phyloP scores from a whole-genome alignment of 2,797 vertebrate species.

The Anisognathus igniventris region DNA sequence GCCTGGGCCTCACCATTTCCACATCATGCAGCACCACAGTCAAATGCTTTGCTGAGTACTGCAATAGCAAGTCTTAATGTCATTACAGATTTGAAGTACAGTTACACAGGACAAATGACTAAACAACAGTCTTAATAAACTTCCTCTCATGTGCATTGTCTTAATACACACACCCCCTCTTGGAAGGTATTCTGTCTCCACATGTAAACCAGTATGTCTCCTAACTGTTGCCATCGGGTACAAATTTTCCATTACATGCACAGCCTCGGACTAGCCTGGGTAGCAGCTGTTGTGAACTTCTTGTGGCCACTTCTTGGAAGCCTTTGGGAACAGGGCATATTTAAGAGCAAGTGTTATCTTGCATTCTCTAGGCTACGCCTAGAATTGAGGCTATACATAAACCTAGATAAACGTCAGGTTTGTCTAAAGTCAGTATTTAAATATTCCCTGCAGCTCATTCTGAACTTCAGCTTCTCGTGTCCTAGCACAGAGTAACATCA shows the following conservation, averaged over 20 bases:
- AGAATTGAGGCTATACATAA: not conserved
- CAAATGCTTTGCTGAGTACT: not conserved
- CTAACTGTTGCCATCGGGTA: not conserved
- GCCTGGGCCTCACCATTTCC: not conserved
- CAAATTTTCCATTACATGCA: not conserved
- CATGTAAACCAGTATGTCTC: not conserved
- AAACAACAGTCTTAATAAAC: not conserved
- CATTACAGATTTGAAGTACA: not conserved
- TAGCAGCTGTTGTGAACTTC: not conserved
- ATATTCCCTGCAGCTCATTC: not conserved
- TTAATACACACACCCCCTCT: not conserved
- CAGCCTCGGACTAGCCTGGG: accelerated
- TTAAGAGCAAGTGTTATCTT: not conserved
- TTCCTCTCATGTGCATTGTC: not conserved
- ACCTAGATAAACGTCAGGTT: not conserved
- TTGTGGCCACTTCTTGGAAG: not conserved
- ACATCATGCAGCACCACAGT: accelerated
- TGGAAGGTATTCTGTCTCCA: not conserved
- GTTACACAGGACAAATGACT: not conserved
- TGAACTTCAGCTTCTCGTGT: not conserved
- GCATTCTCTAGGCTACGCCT: not conserved
- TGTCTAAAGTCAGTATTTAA: not conserved
- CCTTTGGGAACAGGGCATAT: not conserved
- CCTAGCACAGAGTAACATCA: not conserved
- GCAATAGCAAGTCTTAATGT: not conserved